Conservation (phyloP, 2,113 vertebrate genomes). For the Corynorhinus townsendii region DNA sequence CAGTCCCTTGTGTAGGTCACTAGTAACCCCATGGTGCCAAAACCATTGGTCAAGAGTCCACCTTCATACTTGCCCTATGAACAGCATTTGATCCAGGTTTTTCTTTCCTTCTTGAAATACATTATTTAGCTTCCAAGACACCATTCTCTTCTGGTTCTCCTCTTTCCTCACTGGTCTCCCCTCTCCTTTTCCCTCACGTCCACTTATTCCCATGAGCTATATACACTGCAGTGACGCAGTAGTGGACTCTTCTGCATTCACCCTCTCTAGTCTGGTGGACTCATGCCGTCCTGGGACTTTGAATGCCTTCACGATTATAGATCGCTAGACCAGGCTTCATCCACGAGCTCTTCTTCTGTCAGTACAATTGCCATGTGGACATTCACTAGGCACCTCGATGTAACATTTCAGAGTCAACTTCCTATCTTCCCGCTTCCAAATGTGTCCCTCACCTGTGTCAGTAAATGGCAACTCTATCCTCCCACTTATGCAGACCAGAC, state of each 20-base stretch:
- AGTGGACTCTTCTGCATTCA: background rate
- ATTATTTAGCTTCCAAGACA: background rate
- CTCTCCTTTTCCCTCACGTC: background rate
- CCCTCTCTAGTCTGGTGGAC: background rate
- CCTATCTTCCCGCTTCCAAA: background rate
- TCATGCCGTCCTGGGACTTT: background rate
- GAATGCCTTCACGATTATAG: rapidly evolving
- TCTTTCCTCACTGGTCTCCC: background rate
- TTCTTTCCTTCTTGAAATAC: background rate
- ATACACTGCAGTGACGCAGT: background rate
- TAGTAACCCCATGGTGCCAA: background rate
- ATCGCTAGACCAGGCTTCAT: background rate
- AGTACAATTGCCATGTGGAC: background rate
- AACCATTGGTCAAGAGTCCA: background rate
- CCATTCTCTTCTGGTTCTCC: background rate
- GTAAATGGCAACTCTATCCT: background rate
- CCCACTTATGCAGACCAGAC: background rate
- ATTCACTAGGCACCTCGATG: background rate
- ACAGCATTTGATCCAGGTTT: background rate
- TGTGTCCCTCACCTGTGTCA: background rate
- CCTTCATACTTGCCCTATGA: background rate
- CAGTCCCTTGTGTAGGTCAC: background rate
- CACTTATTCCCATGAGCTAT: background rate
- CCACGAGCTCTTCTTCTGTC: background rate
- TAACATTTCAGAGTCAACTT: background rate